Percentiles rank a stretch among this genome's conserved stretches.
Evolutionary conservation across 1,140 invertebrate species (phyloP).

Genomic region (Acyrthosiphon pisum): DNA sequence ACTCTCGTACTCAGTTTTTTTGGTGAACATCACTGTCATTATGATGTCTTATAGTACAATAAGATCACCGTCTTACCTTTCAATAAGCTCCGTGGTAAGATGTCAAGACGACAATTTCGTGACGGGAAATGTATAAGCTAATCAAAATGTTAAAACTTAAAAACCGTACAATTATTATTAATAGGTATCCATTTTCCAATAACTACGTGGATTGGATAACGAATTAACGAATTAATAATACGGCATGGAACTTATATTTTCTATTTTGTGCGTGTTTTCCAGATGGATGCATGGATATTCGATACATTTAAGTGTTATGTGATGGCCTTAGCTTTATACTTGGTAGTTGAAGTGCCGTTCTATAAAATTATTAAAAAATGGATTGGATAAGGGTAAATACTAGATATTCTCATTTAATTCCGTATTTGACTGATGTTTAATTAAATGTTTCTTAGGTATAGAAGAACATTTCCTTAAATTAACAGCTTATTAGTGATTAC

Average conservation of each 20-base stretch:
- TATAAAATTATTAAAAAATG: neutral
- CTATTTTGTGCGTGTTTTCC: too few species aligned
- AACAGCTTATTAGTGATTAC: too few species aligned
- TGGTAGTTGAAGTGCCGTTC: neutral
- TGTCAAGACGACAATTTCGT: too few species aligned
- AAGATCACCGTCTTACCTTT: neutral
- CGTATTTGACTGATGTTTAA: too few species aligned
- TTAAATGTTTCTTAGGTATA: too few species aligned
- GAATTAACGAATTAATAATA: too few species aligned
- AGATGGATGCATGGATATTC: neutral
- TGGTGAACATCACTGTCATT: conserved; percentile 3
- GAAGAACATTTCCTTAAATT: too few species aligned
- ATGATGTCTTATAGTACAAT: neutral
- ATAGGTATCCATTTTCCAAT: neutral
- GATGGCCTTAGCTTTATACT: neutral
- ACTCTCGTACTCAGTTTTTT: neutral
- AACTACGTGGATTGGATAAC: too few species aligned
- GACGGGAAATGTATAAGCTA: too few species aligned
- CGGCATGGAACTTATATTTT: neutral
- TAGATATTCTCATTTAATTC: too few species aligned
- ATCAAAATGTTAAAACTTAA: neutral
- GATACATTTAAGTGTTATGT: conserved; percentile 6
- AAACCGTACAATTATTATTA: neutral
- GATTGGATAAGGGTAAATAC: conserved; percentile 1
- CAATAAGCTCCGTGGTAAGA: neutral